phyloP scores from a whole-genome alignment of 2,797 vertebrate genomes.

The Gorsachius magnificus region DNA sequence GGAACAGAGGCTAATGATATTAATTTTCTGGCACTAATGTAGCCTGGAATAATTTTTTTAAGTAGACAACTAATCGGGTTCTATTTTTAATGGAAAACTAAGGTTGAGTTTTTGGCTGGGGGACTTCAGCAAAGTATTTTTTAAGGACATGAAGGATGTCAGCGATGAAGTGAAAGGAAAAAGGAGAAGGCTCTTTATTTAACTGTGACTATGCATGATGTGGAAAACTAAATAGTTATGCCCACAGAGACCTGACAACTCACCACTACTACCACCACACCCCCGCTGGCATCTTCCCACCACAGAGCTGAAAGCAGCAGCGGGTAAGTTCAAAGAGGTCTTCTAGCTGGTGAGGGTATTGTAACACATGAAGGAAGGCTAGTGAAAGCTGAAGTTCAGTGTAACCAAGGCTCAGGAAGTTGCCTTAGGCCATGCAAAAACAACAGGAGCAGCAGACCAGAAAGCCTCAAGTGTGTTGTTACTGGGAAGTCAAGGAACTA shows the following conservation, averaged over 20 bases:
- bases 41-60: neutral
- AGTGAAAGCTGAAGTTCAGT: neutral
- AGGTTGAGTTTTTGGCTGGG: neutral
- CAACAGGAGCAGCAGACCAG: neutral
- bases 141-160: neutral
- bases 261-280: rapidly evolving
- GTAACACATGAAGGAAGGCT: neutral
- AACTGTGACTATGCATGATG: neutral
- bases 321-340: neutral
- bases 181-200: neutral
- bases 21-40: neutral
- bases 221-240: neutral
- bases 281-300: neutral
- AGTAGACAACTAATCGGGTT: neutral
- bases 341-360: neutral
- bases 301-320: neutral
- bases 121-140: neutral
- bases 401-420: rapidly evolving
- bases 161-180: neutral
- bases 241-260: neutral
- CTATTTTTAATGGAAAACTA: neutral
- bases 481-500: neutral
- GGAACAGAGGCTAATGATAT: neutral
- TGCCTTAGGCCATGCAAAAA: neutral
- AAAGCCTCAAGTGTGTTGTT: neutral